Conservation (phyloP, 2,888 invertebrate genomes). For the Chorisops tibialis region DNA sequence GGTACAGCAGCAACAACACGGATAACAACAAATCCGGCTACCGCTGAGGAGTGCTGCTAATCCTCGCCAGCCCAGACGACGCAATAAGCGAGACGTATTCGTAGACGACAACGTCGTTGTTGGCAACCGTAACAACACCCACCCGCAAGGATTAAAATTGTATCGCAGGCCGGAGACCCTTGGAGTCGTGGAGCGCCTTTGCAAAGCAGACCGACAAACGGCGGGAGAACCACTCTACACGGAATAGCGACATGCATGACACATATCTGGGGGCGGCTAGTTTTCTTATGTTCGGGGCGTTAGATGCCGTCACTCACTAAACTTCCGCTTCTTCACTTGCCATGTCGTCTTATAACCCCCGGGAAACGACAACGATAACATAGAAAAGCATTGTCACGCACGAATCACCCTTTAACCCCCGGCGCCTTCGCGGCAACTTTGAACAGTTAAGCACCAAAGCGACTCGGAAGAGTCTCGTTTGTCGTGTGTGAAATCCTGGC, state of each 20-base stretch:
- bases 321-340: too few species aligned
- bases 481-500: too few species aligned
- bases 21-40: too few species aligned
- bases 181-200: not conserved
- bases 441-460: too few species aligned
- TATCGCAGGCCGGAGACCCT: not conserved
- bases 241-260: conserved; percentile 6
- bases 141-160: conserved; percentile 21
- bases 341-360: too few species aligned
- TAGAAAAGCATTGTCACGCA: too few species aligned
- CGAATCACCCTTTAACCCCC: too few species aligned
- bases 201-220: not conserved
- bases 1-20: not conserved
- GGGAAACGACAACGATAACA: too few species aligned
- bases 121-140: conserved; percentile 11
- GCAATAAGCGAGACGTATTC: conserved; percentile 21
- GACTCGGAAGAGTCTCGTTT: too few species aligned
- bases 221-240: conserved; percentile 5
- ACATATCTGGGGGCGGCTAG: conserved; percentile 9
- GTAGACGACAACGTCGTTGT: not conserved
- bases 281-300: not conserved
- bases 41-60: conserved; percentile 25
- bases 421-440: too few species aligned
- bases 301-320: conserved; percentile 1
- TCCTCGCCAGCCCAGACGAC: conserved; percentile 12